Percentiles rank a stretch among this genome's conserved stretches.
These are phyloP conservation scores for Drosophila athabasca DNA, from an alignment of 1,140 invertebrate genomes.

Conservation along the genomic window DNA sequence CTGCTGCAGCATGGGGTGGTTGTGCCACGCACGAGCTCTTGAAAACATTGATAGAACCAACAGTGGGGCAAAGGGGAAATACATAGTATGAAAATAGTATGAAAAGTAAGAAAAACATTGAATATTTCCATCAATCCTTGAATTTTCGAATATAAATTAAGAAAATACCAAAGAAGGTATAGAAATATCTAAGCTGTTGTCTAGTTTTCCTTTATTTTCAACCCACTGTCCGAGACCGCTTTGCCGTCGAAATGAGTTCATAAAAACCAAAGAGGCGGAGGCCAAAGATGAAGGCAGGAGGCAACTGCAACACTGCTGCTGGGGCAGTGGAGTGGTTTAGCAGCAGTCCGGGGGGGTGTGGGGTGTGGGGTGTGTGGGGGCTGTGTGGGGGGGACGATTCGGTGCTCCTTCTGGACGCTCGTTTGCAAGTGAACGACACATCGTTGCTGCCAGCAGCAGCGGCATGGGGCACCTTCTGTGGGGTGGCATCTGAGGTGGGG, in stretches of 20 bases:
- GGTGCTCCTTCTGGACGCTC: constrained; percentile 43
- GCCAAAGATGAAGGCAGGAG: constrained; percentile 28
- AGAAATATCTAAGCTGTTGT: neutral
- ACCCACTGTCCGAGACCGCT: constrained; percentile 50
- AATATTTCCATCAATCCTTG: neutral
- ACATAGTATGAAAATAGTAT: too few relatives aligned
- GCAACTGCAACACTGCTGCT: neutral
- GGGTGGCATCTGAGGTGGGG: neutral
- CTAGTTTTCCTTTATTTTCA: neutral
- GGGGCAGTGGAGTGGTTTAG: too few relatives aligned
- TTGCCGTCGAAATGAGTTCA: constrained; percentile 68
- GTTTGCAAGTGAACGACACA: constrained; percentile 74
- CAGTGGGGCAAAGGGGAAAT: constrained; percentile 8
- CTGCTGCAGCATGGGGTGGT: constrained; percentile 13
- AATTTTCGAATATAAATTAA: neutral
- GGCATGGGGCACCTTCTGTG: neutral
- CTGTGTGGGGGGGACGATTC: constrained; percentile 34
- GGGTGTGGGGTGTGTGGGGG: neutral
- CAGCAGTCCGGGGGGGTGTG: neutral
- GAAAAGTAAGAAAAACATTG: too few relatives aligned
- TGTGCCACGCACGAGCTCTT: constrained; percentile 63
- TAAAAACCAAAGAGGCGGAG: constrained; percentile 44
- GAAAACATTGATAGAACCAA: constrained; percentile 32
- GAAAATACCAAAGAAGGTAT: neutral
- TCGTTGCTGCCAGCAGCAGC: constrained; percentile 50